Base-by-base conservation (phyloP, 2,888 invertebrate genomes). In the Synergus japonicus region DNA sequence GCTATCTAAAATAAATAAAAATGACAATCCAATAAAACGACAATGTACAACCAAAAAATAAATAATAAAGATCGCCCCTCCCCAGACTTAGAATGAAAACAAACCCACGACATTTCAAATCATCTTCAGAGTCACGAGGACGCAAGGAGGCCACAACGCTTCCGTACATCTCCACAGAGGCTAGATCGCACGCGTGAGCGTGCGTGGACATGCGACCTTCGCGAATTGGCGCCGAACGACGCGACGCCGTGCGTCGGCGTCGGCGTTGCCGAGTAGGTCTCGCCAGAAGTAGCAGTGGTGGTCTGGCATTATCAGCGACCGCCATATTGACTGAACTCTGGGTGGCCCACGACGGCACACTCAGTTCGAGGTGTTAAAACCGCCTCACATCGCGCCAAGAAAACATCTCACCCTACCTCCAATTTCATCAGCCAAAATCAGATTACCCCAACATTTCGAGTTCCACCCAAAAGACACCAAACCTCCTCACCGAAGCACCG, bases 311-410 rank as follows among this genome's bases (percentile, higher is more conserved):
- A 85, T 86, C 85, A 87, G 85, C 87, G 86, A 84, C 86, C 89
- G 90, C 90, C 90, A 90, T 90, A 89, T 90, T 90, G 90, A 84
- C 86, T 82, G 84, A 84, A 81, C 83, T 85, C 83, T 85, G 81
- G 79, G 85, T 83, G 85, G 80, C 80, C 67, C 79, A 37, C 66
- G 79, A 78, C 79, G 80, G 41, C 81, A 77, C 37, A 80, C 67
- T 22, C 78, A 64, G 76, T 69, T 80, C 49, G 81, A 54, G 76
- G 43, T 77, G 64, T 79, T 78, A 78, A 76, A 80, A 65, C 78
- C 37, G 80, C 77, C 67, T 54, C 41, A 60, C 15, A 46, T 29
- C 64, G 77, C 60, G 63, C 15, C 22, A 67, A 80, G 44, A 37
- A 60, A 12, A 7, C 12, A 60, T 12, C 12, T 60, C 12, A 12